phyloP scores from a whole-genome alignment of 1,140 invertebrate genomes.

The Neotoxoptera formosana region DNA sequence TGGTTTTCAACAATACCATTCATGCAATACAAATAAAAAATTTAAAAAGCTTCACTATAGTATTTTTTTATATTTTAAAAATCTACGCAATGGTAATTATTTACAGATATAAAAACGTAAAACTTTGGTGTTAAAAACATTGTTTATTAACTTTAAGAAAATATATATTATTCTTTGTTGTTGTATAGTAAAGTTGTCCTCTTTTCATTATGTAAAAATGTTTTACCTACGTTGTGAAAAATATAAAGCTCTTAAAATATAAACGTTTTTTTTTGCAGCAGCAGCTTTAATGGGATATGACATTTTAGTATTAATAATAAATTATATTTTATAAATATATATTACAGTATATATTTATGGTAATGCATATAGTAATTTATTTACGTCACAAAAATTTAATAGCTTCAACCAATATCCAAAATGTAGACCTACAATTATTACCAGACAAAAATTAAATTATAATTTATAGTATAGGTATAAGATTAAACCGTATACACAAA shows the following conservation, averaged over 20 bases:
- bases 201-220: conserved; percentile 44
- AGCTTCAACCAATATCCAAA: conserved; percentile 20
- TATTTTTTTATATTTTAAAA: neutral
- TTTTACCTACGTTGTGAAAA: conserved; percentile 10
- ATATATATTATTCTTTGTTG: neutral
- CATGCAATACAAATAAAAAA: neutral
- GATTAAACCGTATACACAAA: neutral
- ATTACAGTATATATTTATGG: conserved; percentile 35
- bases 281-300: conserved; percentile 24
- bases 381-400: conserved; percentile 38
- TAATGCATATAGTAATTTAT: conserved; percentile 43
- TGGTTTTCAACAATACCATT: neutral
- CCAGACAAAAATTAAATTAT: conserved; percentile 26
- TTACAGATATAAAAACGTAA: neutral
- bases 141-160: conserved; percentile 36
- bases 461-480: neutral
- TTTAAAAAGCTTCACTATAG: neutral
- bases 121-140: conserved; percentile 7
- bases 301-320: conserved; percentile 43
- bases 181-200: neutral
- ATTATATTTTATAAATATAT: conserved; percentile 31
- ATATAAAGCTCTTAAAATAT: conserved; percentile 45
- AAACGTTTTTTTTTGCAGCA: conserved; percentile 12
- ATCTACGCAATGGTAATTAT: neutral
- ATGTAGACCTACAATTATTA: neutral